Conservation (phyloP, 2,888 invertebrate species). For the Mayetiola destructor region DNA sequence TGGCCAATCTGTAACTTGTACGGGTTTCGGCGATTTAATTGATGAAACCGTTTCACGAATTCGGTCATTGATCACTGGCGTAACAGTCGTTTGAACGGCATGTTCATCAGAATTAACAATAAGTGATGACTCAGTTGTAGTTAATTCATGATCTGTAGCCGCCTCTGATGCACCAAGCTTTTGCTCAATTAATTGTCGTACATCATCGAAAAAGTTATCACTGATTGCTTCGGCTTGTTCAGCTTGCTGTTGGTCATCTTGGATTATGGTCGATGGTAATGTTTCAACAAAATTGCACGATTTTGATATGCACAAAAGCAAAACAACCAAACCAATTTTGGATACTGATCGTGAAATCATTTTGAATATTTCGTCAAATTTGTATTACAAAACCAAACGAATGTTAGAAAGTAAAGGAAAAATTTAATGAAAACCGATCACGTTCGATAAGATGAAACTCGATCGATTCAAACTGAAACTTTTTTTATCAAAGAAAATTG, state of each 20-base stretch:
- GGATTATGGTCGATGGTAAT: not conserved
- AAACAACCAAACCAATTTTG: not conserved
- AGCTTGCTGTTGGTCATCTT: not conserved
- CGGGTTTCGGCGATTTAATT: not conserved
- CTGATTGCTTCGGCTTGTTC: conserved; percentile 23
- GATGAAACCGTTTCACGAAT: not conserved
- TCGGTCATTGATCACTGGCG: not conserved
- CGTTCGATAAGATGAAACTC: not conserved
- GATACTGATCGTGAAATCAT: conserved; percentile 1
- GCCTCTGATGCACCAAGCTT: conserved; percentile 20
- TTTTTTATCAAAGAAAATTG: not conserved
- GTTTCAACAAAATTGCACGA: not conserved
- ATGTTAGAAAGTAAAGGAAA: not conserved
- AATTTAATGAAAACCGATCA: not conserved
- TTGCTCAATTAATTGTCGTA: conserved; percentile 37
- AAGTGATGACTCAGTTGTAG: not conserved
- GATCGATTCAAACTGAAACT: not conserved
- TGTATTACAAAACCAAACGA: not conserved
- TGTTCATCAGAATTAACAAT: not conserved
- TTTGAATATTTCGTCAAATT: not conserved
- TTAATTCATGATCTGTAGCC: not conserved
- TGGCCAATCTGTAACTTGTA: conserved; percentile 44
- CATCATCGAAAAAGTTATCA: conserved; percentile 39
- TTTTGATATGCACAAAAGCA: not conserved
- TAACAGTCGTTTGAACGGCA: not conserved